phyloP scores from a whole-genome alignment of 1,140 invertebrate genomes.

The Drepana arcuata region DNA sequence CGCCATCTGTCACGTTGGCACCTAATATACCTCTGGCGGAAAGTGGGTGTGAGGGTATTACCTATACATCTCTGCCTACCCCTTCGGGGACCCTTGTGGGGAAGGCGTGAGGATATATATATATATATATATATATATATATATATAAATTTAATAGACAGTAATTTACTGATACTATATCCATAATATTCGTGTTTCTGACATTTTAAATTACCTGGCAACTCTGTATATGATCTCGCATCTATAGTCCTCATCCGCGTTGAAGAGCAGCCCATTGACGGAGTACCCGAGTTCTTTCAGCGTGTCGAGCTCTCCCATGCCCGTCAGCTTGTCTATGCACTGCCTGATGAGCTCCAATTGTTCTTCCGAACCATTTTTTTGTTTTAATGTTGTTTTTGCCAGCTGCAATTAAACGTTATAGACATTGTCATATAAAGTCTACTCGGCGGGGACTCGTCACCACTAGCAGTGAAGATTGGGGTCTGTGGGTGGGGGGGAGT shows the following conservation, averaged over 20 bases:
- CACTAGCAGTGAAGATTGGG: no score
- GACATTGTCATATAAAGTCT: no score
- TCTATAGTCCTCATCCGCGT: constrained; percentile 40
- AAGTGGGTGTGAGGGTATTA: no score
- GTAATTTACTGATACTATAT: background rate
- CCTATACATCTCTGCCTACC: no score
- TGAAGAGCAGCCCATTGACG: constrained; percentile 39
- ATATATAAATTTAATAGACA: no score
- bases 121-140: no score
- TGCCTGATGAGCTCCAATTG: constrained; percentile 30
- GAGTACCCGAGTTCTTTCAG: constrained; percentile 21
- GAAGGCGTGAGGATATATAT: no score
- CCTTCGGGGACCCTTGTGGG: no score
- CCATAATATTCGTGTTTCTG: background rate
- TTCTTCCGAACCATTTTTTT: constrained; percentile 26
- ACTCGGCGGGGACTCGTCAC: no score
- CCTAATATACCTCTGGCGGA: no score
- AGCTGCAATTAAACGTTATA: constrained; percentile 19
- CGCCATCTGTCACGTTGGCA: no score
- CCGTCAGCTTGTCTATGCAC: constrained; percentile 33
- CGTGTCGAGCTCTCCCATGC: constrained; percentile 30
- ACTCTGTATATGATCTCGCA: constrained; percentile 32
- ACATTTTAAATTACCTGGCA: constrained; percentile 18
- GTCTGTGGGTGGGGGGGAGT: no score
- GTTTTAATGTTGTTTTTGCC: constrained; percentile 31